Conservation (phyloP, 2,888 invertebrate genomes). For the Agrochola circellaris region DNA sequence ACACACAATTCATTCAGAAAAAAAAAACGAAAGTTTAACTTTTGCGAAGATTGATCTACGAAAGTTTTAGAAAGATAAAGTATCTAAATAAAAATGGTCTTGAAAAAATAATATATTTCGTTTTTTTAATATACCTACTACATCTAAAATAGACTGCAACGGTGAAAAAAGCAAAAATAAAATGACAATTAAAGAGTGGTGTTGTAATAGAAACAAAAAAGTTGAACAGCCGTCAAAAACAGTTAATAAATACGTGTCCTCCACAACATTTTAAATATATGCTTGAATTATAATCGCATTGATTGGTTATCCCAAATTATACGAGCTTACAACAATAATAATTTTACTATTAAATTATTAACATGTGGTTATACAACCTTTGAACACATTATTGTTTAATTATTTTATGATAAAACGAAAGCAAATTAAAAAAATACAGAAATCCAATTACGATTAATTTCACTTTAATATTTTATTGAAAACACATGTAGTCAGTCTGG, state of each 20-base stretch:
- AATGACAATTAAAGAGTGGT: not conserved
- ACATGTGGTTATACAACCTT: not conserved
- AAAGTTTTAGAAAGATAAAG: not conserved
- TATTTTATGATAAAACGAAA: not conserved
- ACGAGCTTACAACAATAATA: not conserved
- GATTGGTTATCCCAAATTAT: conserved; percentile 13
- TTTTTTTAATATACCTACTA: too few relatives aligned
- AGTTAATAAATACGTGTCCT: not conserved
- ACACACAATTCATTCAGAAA: not conserved
- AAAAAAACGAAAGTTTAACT: not conserved
- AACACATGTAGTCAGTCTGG: not conserved
- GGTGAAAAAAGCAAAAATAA: too few relatives aligned
- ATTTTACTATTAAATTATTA: not conserved
- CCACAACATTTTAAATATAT: not conserved
- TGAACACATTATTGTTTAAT: not conserved
- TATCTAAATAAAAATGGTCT: not conserved
- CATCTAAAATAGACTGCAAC: not conserved
- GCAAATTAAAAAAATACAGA: not conserved
- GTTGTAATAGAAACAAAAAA: not conserved
- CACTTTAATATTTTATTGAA: not conserved
- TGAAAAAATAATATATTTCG: not conserved
- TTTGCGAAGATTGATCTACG: not conserved
- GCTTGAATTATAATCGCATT: not conserved
- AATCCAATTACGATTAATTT: not conserved
- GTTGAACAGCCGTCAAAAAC: not conserved